A percentile compares a stretch with the other conserved stretches of the same genome.
Conservation (phyloP, 2,797 vertebrate genomes). For the Huso huso region DNA sequence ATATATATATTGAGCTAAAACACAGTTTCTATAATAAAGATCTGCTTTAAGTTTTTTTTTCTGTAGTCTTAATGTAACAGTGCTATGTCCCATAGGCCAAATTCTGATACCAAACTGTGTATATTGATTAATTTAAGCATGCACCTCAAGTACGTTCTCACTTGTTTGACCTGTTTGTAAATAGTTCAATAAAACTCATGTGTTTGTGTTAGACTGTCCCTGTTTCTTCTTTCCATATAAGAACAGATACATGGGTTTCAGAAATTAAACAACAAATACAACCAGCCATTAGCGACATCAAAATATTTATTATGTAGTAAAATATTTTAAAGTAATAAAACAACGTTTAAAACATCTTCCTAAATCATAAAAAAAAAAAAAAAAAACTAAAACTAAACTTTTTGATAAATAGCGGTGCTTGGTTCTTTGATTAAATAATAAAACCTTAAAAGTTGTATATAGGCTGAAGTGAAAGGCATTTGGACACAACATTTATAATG, state of each 20-base stretch:
- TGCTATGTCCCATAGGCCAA: no score
- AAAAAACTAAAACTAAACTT: slow-evolving; percentile 46
- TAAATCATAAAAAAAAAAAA: slow-evolving; percentile 48
- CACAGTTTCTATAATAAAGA: no score
- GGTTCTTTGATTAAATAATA: slow-evolving; percentile 48
- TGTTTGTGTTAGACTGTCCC: not conserved
- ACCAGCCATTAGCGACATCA: slow-evolving; percentile 48
- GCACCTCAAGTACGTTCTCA: not conserved
- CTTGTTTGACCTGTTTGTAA: slow-evolving; percentile 11
- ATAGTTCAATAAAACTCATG: slow-evolving; percentile 28
- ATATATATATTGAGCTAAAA: no score
- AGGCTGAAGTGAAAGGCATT: slow-evolving; percentile 46
- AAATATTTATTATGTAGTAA: slow-evolving; percentile 75
- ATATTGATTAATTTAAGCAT: no score
- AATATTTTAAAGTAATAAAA: slow-evolving; percentile 71
- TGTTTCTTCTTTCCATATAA: not conserved
- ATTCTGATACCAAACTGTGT: no score
- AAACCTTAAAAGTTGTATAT: slow-evolving; percentile 54
- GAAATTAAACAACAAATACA: not conserved
- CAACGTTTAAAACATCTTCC: slow-evolving; percentile 55
- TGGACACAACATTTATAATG: slow-evolving; percentile 57
- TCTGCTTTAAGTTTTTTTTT: no score
- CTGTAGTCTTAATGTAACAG: no score
- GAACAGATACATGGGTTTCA: not conserved
- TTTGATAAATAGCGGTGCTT: slow-evolving; percentile 61